phyloP scores from a whole-genome alignment of 2,113 vertebrate genomes.

The Anhinga rufa region DNA sequence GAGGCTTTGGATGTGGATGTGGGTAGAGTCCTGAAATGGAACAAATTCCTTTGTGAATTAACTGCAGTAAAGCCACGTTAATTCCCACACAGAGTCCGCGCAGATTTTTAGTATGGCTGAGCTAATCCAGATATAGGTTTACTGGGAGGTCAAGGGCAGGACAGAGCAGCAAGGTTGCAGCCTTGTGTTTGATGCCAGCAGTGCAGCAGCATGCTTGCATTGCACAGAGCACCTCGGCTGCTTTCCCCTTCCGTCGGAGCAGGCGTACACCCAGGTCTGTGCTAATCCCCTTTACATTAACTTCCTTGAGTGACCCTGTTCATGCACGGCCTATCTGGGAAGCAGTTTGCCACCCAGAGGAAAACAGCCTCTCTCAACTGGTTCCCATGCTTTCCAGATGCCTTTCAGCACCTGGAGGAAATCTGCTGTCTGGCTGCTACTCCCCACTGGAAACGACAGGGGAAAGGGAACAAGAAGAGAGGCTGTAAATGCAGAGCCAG shows the following conservation, averaged over 20 bases:
- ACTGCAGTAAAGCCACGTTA: conserved; percentile 7
- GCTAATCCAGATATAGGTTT: conserved; percentile 47
- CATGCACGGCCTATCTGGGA: background rate
- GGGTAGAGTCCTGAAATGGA: background rate
- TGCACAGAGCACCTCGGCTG: background rate
- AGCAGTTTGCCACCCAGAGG: background rate
- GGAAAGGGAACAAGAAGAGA: background rate
- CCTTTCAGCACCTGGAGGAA: background rate
- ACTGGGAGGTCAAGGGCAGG: conserved; percentile 22
- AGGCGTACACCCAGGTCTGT: accelerated
- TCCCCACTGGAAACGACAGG: background rate
- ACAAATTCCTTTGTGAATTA: background rate
- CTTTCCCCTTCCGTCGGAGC: accelerated
- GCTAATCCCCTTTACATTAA: accelerated
- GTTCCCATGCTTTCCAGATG: background rate
- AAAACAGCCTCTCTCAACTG: background rate
- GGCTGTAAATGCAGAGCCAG: background rate
- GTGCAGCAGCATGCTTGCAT: background rate
- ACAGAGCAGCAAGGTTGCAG: background rate
- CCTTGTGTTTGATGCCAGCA: background rate
- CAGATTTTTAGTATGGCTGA: background rate
- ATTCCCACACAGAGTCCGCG: background rate
- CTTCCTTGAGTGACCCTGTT: background rate
- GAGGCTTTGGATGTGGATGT: background rate
- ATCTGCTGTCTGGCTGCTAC: background rate